Base-by-base conservation (phyloP, 23 tunicate genomes). In the Trididemnum miniatum region DNA sequence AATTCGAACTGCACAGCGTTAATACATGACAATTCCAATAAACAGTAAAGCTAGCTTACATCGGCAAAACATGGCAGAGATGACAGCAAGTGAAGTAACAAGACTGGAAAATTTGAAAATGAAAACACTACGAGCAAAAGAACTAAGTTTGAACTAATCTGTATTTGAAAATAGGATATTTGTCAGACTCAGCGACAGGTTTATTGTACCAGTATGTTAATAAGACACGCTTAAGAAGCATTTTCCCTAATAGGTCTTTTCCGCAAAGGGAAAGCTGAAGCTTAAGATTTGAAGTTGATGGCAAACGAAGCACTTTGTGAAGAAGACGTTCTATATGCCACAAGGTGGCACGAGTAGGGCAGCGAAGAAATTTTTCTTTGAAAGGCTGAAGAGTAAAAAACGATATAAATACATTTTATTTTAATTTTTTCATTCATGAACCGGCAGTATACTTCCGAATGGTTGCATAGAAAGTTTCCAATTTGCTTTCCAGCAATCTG, bases 301-400 rank as follows among this genome's bases (percentile, higher is more conserved):
- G 20, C 7, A 73, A 25, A 20, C 38, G 30, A n/a, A 73, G 59
- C 9, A 73, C 59, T 26, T 73, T 73, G 12, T 38, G 24, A 9
- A 73, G 59, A 24, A 73, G 79, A 37, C 79, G 79, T 52, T 86
- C 35, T 12, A 91, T 1, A 82, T 85, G 90, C 80, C 72, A 65
- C 34, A 82, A 73, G 0, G 91, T 86, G 20, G 90, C 97, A 28
- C 97, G 76, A 32, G 90, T 65, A 20, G 97, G 77, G 71, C 97
- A 91, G 0, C 90, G 79, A 26, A 91, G 60, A 54, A 49, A 91
- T 49, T 86, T 91, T 81, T 85, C 78, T 34, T 40, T 26, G 20
- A 79, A 1, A 0, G 88, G 85, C 72, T 78, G 24, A 84, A 83
- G 59, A 73, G 30, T 30, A 62, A 62, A 62, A 20, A 22, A 12